Evolutionary conservation across 2,113 vertebrate species (phyloP).

Genomic region (Alligator sinensis): DNA sequence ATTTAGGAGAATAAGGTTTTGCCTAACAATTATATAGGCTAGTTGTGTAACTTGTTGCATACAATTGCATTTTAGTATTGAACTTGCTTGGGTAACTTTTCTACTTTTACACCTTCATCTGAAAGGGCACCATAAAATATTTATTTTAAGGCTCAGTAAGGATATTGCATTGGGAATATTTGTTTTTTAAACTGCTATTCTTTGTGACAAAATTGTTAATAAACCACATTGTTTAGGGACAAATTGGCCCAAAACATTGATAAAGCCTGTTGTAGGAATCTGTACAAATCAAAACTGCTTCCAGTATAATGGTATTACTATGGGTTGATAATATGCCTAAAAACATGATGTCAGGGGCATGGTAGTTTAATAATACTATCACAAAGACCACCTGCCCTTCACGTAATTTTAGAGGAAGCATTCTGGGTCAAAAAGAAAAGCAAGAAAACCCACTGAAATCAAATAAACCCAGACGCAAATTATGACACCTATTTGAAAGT

Average conservation of each 20-base stretch:
- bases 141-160: background rate
- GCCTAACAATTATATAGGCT: background rate
- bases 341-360: background rate
- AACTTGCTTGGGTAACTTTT: background rate
- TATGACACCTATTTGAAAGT: background rate
- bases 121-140: constrained; percentile 27
- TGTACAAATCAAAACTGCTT: background rate
- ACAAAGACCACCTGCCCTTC: constrained; percentile 20
- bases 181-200: constrained; percentile 30
- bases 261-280: background rate
- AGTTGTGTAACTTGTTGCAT: background rate
- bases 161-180: constrained; percentile 35
- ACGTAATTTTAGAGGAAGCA: background rate
- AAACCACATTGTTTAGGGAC: constrained; percentile 9
- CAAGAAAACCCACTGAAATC: background rate
- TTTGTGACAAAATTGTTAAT: constrained; percentile 20
- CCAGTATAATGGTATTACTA: background rate
- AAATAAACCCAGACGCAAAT: too few relatives aligned
- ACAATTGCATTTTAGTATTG: background rate
- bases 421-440: background rate
- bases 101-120: background rate
- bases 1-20: background rate
- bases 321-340: constrained; percentile 29
- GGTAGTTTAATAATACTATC: background rate
- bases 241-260: constrained; percentile 9